Base-by-base conservation (phyloP, 2,113 vertebrate species). In the Danio rerio region DNA sequence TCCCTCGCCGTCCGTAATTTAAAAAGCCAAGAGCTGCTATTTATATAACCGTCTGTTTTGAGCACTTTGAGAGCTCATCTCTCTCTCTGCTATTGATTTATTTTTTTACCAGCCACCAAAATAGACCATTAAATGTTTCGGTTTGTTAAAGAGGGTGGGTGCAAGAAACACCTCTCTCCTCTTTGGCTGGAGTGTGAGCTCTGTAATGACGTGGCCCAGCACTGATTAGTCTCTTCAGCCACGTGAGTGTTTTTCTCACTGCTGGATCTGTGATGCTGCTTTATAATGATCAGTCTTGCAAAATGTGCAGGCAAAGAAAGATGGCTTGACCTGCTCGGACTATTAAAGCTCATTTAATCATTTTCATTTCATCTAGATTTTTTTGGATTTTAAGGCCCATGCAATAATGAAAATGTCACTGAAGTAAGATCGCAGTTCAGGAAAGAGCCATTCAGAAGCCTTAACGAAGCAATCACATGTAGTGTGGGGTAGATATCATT, bases 31-130 rank as follows among this genome's bases (percentile, higher is more conserved):
- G 56, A 53, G 56, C 69, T 70, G 16, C 15, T 66, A 16, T 89
- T 89, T 87, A 88, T 59, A 45, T 85, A 82, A 88, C 78, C 72
- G 52, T 70, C 47, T 74, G 70, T 61, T 80, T 74, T 63, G 18
- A 58, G 18, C 5, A 42, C n/a, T 75, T 56, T 53, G 11, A 9
- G 55, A 0, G 4, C 31, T 63, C n/a, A 6, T 21, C 31, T 53
- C 58, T 53, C 58, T 61, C 18, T 71, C 45, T 40, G 10, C 40
- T 72, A 9, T 40, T 16, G 6, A 20, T 71, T 15, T 40, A 58
- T 62, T 53, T 81, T 53, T 20, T 20, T 18, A 52, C 21, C 63
- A 52, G 65, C 47, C 31, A 43, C 80, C 61, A 47, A 52, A 63
- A 74, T 45, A 45, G 43, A 75, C 58, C 58, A 58, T 18, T 73